Evolutionary conservation across 1,140 invertebrate species (phyloP).

Genomic region (Panagrolaimus sp.): DNA sequence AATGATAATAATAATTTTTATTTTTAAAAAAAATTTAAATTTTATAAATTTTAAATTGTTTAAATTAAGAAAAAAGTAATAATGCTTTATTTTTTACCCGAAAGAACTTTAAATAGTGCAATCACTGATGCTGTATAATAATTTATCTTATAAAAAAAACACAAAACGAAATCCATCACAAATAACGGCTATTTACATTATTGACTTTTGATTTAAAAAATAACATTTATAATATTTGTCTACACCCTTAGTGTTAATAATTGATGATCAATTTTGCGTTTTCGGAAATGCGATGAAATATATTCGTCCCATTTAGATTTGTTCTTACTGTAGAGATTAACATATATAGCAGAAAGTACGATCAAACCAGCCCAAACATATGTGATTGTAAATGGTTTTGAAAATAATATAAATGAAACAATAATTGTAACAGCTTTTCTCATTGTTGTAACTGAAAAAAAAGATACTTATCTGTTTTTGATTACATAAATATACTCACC

Average conservation of each 20-base stretch:
- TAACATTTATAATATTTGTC: too few species aligned
- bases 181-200: too few species aligned
- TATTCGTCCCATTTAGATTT: conserved; percentile 57
- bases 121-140: not conserved
- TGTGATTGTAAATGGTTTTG: conserved; percentile 86
- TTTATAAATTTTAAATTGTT: too few species aligned
- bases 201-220: too few species aligned
- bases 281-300: conserved; percentile 15
- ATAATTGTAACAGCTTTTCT: conserved; percentile 84
- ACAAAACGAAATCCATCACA: too few species aligned
- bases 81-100: conserved; percentile 13
- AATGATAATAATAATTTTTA: not conserved
- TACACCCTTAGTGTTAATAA: too few species aligned
- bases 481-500: conserved; percentile 47
- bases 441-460: conserved; percentile 58
- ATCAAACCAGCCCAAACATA: conserved; percentile 81
- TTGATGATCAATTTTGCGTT: not conserved
- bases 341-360: conserved; percentile 79
- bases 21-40: too few species aligned
- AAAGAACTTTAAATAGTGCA: not conserved
- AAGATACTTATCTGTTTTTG: too few species aligned
- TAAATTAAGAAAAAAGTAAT: not conserved
- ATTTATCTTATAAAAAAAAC: too few species aligned
- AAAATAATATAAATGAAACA: conserved; percentile 84
- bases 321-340: conserved; percentile 73